Conservation (phyloP, 2,797 vertebrate genomes). For the Ciconia nigra region DNA sequence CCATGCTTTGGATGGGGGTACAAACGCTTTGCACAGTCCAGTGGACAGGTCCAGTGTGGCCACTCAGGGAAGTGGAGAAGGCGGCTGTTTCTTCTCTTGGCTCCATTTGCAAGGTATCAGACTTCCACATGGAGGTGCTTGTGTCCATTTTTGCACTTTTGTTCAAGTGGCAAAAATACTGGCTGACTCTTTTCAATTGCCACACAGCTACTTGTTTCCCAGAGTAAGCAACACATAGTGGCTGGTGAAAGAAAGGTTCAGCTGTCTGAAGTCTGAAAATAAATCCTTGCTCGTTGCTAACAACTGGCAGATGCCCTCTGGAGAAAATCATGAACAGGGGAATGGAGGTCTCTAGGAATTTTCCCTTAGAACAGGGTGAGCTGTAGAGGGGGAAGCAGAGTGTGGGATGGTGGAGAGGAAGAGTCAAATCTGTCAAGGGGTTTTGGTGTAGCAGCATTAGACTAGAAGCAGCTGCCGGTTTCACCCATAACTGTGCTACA, state of each 20-base stretch:
- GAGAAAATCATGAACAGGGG: neutral
- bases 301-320: neutral
- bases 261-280: neutral
- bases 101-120: neutral
- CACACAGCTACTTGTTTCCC: neutral
- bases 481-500: neutral
- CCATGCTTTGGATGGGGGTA: neutral
- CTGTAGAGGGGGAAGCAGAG: neutral
- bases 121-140: neutral
- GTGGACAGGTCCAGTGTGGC: neutral
- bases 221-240: neutral
- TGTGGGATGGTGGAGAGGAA: neutral
- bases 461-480: neutral
- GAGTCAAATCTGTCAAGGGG: neutral
- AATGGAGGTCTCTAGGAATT: neutral
- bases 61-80: neutral
- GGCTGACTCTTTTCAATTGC: neutral
- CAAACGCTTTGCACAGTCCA: neutral
- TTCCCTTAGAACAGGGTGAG: neutral
- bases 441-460: neutral
- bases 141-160: neutral
- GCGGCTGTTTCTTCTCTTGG: neutral
- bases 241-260: neutral
- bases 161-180: neutral
- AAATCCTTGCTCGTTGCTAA: neutral